phyloP scores from a whole-genome alignment of 2,113 vertebrate genomes.

The Lagopus leucura region DNA sequence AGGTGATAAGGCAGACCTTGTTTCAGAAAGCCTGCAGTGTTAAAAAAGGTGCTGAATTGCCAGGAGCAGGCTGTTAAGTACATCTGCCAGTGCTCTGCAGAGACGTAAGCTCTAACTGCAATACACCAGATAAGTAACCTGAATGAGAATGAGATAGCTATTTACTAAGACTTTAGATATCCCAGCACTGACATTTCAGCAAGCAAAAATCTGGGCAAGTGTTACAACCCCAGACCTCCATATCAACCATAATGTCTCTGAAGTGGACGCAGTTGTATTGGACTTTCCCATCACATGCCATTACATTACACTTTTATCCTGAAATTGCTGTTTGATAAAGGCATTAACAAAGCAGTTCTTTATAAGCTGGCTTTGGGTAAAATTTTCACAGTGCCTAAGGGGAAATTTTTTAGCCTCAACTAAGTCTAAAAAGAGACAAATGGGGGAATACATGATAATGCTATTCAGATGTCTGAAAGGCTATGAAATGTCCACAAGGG shows the following conservation, averaged over 20 bases:
- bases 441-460: background rate
- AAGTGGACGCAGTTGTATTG: background rate
- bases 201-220: background rate
- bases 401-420: constrained; percentile 15
- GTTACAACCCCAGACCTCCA: background rate
- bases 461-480: constrained; percentile 44
- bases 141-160: background rate
- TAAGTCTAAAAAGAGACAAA: background rate
- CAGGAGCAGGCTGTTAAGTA: background rate
- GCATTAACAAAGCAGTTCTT: constrained; percentile 35
- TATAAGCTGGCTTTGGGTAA: constrained; percentile 12
- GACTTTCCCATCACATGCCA: background rate
- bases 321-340: constrained; percentile 28
- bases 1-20: background rate
- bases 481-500: constrained; percentile 53
- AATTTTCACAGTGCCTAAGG: constrained; percentile 34
- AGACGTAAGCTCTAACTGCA: background rate
- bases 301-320: background rate
- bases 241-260: constrained; percentile 1
- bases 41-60: background rate
- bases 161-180: background rate
- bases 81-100: background rate
- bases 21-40: background rate
- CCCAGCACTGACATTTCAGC: background rate
- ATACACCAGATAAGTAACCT: background rate